Evolutionary conservation across 2,888 invertebrate species (phyloP), one percentile per base, ranked within the genome.

Genomic region (Caenorhabditis auriculariae): DNA sequence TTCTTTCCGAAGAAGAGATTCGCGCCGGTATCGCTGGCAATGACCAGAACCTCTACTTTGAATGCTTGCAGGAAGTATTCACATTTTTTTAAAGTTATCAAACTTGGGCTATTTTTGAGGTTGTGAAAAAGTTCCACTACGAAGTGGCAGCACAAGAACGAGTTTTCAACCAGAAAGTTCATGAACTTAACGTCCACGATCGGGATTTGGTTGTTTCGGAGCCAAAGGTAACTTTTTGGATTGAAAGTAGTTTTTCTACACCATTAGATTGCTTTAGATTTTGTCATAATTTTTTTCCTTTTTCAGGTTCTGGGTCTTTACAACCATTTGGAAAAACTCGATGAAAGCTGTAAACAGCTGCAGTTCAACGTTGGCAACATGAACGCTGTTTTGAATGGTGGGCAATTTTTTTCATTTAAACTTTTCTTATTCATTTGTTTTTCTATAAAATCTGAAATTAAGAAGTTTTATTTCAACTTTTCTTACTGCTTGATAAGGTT

Each of bases 231-330:
- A n/a, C n/a, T n/a, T n/a, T n/a, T n/a, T n/a, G n/a, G n/a, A n/a
- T n/a, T n/a, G n/a, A n/a, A n/a, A n/a, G n/a, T n/a, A n/a, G n/a
- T n/a, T n/a, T n/a, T n/a, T n/a, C n/a, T n/a, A n/a, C n/a, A n/a
- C n/a, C n/a, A n/a, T n/a, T n/a, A n/a, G n/a, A n/a, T n/a, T n/a
- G n/a, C n/a, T n/a, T n/a, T n/a, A n/a, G n/a, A n/a, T n/a, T n/a
- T n/a, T n/a, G n/a, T n/a, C n/a, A n/a, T n/a, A n/a, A n/a, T n/a
- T n/a, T n/a, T n/a, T n/a, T n/a, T n/a, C n/a, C n/a, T n/a, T n/a
- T n/a, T n/a, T n/a, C n/a, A n/a, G n/a, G 55, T 63, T n/a, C 35
- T 58, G 19, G 63, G 63, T 23, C 42, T 63, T 21, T 58, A 58
- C 37, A 55, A 37, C 29, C 55, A 63, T 24, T 53, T 63, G 58